phyloP scores from a whole-genome alignment of 2,888 invertebrate species.

The Cryptocheilus praepositus region DNA sequence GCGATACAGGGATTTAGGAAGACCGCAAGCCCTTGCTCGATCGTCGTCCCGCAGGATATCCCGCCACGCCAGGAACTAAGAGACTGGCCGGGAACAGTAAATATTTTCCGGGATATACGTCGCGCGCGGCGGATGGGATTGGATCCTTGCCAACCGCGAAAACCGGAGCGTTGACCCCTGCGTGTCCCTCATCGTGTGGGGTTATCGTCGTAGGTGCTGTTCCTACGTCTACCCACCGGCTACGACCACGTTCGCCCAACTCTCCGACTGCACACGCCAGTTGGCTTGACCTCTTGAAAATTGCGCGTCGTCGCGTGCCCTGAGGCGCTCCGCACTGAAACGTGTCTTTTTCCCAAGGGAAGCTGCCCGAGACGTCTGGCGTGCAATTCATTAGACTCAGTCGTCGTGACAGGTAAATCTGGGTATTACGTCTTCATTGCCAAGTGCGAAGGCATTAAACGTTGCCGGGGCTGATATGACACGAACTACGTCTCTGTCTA shows the following conservation, averaged over 20 bases:
- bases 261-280: not conserved
- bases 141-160: slow-evolving; percentile 61
- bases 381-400: too few relatives aligned
- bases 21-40: slow-evolving; percentile 20
- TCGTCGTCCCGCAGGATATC: slow-evolving; percentile 21
- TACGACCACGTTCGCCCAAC: not conserved
- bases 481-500: too few relatives aligned
- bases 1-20: slow-evolving; percentile 4
- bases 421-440: too few relatives aligned
- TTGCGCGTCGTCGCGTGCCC: too few relatives aligned
- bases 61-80: slow-evolving; percentile 17
- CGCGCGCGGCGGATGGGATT: slow-evolving; percentile 48
- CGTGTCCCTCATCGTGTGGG: slow-evolving; percentile 15
- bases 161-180: slow-evolving; percentile 60
- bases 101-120: slow-evolving; percentile 60
- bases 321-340: too few relatives aligned
- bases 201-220: not conserved
- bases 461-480: too few relatives aligned
- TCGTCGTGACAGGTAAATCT: too few relatives aligned
- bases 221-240: not conserved
- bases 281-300: too few relatives aligned
- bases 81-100: slow-evolving; percentile 56
- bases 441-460: too few relatives aligned
- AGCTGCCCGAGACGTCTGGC: too few relatives aligned
- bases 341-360: too few relatives aligned